Evolutionary conservation across 2,888 invertebrate species (phyloP), one percentile per base, ranked within the genome.

Genomic region (Ecliptopera silaceata): DNA sequence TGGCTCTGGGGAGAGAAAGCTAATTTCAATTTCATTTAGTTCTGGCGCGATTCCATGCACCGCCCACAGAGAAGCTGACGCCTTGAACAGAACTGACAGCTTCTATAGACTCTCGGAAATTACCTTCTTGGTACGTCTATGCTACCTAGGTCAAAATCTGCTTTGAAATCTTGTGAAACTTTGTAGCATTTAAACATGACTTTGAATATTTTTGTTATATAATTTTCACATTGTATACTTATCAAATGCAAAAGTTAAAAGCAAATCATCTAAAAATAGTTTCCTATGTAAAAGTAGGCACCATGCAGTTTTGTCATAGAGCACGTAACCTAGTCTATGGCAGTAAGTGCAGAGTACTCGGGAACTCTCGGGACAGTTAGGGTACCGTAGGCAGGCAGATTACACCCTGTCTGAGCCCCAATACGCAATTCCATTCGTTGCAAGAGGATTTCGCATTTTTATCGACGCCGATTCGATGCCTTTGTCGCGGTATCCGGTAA

Each of bases 21-120:
- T 90, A 90, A 90, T 90, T 90, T 90, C 90, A 90, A 90, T 90
- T 90, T 90, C 89, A 90, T 90, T 90, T 90, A 90, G 90, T 88
- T 87, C 89, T 90, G 89, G 90, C 89, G 89, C 87, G 80, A 83
- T 86, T 90, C 90, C 90, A 90, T 89, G 88, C 84, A 84, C 80
- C 80, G 75, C 59, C 47, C 86, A 84, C 52, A 88, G 89, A 88
- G 45, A 66, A 64, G 31, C 15, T 44, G 38, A 32, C 22, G 12
- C 66, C 13, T 6, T 12, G 18, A 50, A 61, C 55, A 55, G 64
- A 56, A 44, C 22, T 6, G 44, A 4, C 41, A 44, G 8, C 17
- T 39, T 18, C 15, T 15, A 6, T 6, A 6, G 31, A 17, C 15
- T 34, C 34, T n/a, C 29, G 15, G n/a, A 31, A 31, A 44, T 44